phyloP scores from a whole-genome alignment of 2,113 vertebrate genomes.

The Callipepla squamata region DNA sequence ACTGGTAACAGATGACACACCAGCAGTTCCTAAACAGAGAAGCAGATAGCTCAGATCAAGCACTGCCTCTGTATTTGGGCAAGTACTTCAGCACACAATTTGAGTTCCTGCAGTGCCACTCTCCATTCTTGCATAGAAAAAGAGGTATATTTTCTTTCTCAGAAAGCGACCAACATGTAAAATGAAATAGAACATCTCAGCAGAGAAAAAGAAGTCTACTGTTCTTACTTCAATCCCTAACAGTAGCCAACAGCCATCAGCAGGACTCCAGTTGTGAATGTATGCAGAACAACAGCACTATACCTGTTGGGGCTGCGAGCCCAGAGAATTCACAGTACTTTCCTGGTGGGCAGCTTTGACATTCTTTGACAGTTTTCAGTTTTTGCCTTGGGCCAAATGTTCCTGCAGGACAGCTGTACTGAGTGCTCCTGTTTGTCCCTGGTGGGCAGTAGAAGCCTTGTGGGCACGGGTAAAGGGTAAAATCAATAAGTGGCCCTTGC shows the following conservation, averaged over 20 bases:
- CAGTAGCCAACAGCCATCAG: accelerated
- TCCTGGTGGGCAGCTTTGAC: constrained; percentile 83
- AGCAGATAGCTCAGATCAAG: background rate
- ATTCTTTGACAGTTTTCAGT: constrained; percentile 69
- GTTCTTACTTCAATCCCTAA: background rate
- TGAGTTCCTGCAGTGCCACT: too few species aligned
- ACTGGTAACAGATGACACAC: background rate
- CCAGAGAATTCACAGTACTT: constrained; percentile 85
- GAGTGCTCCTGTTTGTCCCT: constrained; percentile 79
- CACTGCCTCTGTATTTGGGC: background rate
- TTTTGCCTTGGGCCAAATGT: constrained; percentile 81
- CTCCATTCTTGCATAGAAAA: too few species aligned
- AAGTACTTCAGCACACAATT: background rate
- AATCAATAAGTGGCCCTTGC: constrained; percentile 68
- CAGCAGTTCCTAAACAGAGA: background rate
- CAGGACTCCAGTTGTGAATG: accelerated
- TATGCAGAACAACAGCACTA: background rate
- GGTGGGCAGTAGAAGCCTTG: constrained; percentile 88
- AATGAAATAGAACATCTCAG: background rate
- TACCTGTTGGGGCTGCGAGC: constrained; percentile 86
- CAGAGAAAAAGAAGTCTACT: background rate
- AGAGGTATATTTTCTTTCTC: too few species aligned
- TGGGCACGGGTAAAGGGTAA: constrained; percentile 82
- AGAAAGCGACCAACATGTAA: background rate
- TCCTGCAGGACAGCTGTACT: constrained; percentile 86